Evolutionary conservation across 2,888 invertebrate species (phyloP).

Genomic region (Aphodius sticticus): DNA sequence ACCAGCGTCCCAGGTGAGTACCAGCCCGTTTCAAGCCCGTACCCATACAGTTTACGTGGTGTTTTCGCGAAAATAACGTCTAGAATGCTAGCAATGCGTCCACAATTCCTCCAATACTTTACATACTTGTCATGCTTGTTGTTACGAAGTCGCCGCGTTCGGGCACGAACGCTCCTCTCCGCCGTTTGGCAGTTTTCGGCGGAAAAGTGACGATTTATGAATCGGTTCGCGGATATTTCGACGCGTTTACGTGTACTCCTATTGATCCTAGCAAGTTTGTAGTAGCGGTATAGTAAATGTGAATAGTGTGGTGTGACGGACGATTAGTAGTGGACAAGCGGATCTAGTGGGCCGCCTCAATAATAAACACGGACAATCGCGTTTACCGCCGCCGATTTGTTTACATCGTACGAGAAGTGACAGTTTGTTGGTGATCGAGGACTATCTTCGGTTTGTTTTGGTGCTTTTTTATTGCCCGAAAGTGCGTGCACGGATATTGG

Average conservation of each 20-base stretch:
- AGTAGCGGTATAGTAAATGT: constrained; percentile 42
- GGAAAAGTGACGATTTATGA: constrained; percentile 42
- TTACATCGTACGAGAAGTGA: constrained; percentile 5
- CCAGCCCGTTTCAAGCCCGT: constrained; percentile 64
- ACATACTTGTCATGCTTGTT: constrained; percentile 80
- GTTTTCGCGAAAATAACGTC: constrained; percentile 70
- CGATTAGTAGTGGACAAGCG: constrained; percentile 38
- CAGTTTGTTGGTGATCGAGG: not conserved
- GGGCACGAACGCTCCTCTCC: constrained; percentile 50
- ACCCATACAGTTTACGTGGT: constrained; percentile 69
- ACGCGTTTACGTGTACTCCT: constrained; percentile 42
- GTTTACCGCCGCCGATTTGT: not conserved
- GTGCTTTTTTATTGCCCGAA: not conserved
- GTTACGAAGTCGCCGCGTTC: constrained; percentile 62
- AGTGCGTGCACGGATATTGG: not conserved
- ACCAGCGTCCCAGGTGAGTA: constrained; percentile 78
- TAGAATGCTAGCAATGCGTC: constrained; percentile 79
- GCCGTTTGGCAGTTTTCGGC: constrained; percentile 56
- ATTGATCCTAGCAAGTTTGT: constrained; percentile 11
- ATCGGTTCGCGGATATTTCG: constrained; percentile 38
- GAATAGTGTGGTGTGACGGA: constrained; percentile 45
- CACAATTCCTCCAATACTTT: constrained; percentile 79
- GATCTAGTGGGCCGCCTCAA: constrained; percentile 42
- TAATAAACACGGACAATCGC: constrained; percentile 38
- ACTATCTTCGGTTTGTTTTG: not conserved